Evolutionary conservation across 2,888 invertebrate species (phyloP).

Genomic region (Buathra laborator): DNA sequence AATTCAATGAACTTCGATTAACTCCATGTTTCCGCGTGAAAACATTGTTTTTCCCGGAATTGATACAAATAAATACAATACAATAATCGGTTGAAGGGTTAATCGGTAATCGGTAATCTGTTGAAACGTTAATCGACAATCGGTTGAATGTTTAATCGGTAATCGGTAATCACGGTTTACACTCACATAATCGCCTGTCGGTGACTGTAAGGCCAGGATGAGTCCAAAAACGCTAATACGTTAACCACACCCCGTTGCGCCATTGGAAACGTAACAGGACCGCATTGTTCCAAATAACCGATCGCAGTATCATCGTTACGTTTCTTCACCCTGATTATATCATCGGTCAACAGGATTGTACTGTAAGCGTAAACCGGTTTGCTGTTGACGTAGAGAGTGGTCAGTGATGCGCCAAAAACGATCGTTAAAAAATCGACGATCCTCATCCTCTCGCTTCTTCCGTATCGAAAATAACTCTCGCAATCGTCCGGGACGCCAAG

Average conservation of each 20-base stretch:
- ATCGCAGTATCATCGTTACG: conserved; percentile 56
- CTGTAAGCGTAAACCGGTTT: conserved; percentile 35
- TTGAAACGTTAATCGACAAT: too few relatives aligned
- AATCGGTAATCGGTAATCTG: too few relatives aligned
- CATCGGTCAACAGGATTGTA: conserved; percentile 20
- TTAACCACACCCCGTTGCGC: conserved; percentile 77
- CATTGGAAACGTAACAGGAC: conserved; percentile 73
- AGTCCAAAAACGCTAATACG: conserved; percentile 80
- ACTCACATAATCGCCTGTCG: conserved; percentile 81
- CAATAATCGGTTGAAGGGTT: too few relatives aligned
- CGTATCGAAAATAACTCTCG: neutral
- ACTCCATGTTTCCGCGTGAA: neutral
- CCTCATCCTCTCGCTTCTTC: conserved; percentile 34
- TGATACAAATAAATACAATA: too few relatives aligned
- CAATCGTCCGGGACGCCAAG: neutral
- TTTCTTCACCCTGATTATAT: conserved; percentile 49
- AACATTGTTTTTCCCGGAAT: too few relatives aligned
- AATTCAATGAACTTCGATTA: conserved; percentile 5
- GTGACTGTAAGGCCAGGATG: conserved; percentile 79
- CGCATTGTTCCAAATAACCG: conserved; percentile 77
- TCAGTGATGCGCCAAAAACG: conserved; percentile 36
- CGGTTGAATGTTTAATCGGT: too few relatives aligned
- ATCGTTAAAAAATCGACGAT: conserved; percentile 52
- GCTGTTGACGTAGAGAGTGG: conserved; percentile 32
- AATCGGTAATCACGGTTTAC: neutral